phyloP scores from a whole-genome alignment of 2,888 invertebrate species.

The Chaitophorus viminalis region DNA sequence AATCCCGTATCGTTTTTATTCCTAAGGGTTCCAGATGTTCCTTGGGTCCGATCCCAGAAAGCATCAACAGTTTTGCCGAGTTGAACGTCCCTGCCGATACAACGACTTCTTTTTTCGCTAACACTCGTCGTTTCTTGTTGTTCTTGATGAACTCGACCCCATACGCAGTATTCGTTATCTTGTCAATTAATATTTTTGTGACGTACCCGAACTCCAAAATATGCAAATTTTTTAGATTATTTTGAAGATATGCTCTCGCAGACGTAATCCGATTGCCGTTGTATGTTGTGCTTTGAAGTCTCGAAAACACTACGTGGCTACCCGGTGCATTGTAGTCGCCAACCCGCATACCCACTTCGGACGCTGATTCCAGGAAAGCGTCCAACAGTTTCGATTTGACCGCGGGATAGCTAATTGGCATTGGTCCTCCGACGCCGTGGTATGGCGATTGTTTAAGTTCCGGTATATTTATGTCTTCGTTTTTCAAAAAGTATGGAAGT shows the following conservation, averaged over 20 bases:
- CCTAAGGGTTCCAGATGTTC: conserved; percentile 70
- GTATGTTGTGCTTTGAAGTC: conserved; percentile 70
- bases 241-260: conserved; percentile 72
- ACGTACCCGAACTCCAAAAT: conserved; percentile 66
- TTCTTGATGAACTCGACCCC: conserved; percentile 69
- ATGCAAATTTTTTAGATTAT: conserved; percentile 66
- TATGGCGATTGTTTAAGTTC: conserved; percentile 63
- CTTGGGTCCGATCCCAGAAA: conserved; percentile 74
- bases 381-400: conserved; percentile 72
- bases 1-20: conserved; percentile 66
- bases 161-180: conserved; percentile 67
- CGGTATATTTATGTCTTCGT: conserved; percentile 64
- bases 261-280: conserved; percentile 70
- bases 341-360: conserved; percentile 71
- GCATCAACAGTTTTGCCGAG: conserved; percentile 78
- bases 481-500: conserved; percentile 65
- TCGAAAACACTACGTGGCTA: conserved; percentile 68
- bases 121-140: conserved; percentile 66
- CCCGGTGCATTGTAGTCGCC: conserved; percentile 69
- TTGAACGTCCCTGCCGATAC: conserved; percentile 81
- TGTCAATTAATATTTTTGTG: conserved; percentile 66
- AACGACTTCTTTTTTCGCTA: conserved; percentile 72
- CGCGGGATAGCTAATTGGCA: conserved; percentile 43
- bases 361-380: conserved; percentile 75
- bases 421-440: conserved; percentile 54